Evolutionary conservation across 2,113 vertebrate genomes (phyloP), one percentile per base, ranked within the genome.

Genomic region (Sorex araneus): DNA sequence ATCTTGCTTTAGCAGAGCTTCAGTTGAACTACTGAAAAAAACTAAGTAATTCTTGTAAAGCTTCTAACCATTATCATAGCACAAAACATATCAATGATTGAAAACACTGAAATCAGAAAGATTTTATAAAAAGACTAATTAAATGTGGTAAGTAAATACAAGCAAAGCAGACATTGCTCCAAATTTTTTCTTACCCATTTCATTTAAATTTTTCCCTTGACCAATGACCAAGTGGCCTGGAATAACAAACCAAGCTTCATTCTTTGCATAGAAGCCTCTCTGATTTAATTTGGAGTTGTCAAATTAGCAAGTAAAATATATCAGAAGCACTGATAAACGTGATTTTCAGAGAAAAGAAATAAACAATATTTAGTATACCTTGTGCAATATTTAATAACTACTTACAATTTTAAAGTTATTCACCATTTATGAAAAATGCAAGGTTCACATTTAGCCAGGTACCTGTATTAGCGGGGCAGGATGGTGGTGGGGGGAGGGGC

Each of bases 121-220:
- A 81, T 34, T 36, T 74, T 70, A 83, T 27, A 19, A 30, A 91
- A 87, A 94, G 27, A n/a, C 13, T 73, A 80, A 64, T 75, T 87
- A 45, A 9, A 45, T 18, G 34, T 60, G 57, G 34, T 4, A 45
- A 84, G 23, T 57, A 27, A 3, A 88, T 78, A 4, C 36, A 71
- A 75, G 45, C n/a, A 71, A 43, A 79, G 19, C 36, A 23, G 23
- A 7, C 32, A 36, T 60, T 85, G 71, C 45, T 73, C 69, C 13
- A 9, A 57, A 15, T 84, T 87, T 67, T 69, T 78, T 67, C 70
- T 54, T 19, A 34, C 63, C n/a, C 50, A 66, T 40, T 73, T 43
- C 28, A 28, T n/a, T 2, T 57, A 34, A 34, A 40, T 4, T 83
- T 85, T 93, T 30, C 27, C 66, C 16, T 81, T 47, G 16, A 15